Evolutionary conservation across 2,888 invertebrate genomes (phyloP).

Genomic region (Orchesellides sinensis): DNA sequence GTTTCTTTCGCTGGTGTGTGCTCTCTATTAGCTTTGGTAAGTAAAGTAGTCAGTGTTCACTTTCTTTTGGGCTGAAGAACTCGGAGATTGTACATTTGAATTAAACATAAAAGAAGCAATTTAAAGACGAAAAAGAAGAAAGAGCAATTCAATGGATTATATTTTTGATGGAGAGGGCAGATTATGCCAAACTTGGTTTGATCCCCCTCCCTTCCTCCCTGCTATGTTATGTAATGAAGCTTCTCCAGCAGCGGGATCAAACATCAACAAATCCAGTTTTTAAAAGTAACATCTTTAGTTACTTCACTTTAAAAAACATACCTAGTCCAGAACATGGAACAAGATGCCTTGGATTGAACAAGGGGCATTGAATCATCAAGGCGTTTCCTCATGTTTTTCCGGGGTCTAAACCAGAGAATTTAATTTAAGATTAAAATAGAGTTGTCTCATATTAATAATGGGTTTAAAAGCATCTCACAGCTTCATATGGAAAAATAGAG

Average conservation of each 20-base stretch:
- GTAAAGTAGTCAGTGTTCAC: neutral
- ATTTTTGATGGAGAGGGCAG: conserved; percentile 52
- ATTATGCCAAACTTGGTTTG: conserved; percentile 58
- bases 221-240: conserved; percentile 29
- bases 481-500: neutral
- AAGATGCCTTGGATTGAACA: neutral
- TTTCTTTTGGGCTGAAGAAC: neutral
- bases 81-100: neutral
- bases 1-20: neutral
- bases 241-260: conserved; percentile 41
- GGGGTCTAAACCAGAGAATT: conserved; percentile 35
- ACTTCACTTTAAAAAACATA: neutral
- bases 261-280: conserved; percentile 29
- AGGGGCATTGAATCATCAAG: conserved; percentile 29
- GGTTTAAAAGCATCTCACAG: too few relatives aligned
- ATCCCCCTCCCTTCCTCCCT: conserved; percentile 34
- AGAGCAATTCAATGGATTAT: conserved; percentile 46
- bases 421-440: conserved; percentile 39
- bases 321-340: neutral
- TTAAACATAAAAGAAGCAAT: conserved; percentile 32
- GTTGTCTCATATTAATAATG: neutral
- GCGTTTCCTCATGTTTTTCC: conserved; percentile 43
- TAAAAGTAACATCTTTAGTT: neutral
- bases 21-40: neutral
- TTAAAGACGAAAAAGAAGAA: conserved; percentile 41